Conservation (phyloP, 2,888 invertebrate genomes). For the Epistrophe grossulariae region DNA sequence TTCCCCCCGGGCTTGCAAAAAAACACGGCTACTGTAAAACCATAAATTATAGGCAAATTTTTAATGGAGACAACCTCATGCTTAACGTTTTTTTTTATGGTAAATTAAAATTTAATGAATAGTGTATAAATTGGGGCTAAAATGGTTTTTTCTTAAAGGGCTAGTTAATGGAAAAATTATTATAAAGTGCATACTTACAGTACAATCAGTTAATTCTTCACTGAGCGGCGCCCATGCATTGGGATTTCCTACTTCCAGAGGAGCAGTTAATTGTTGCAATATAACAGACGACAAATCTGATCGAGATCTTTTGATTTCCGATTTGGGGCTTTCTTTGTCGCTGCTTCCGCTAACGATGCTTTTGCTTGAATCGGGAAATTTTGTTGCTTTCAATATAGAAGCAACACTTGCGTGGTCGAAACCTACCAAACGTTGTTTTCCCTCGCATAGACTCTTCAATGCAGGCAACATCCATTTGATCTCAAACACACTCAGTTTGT, state of each 20-base stretch:
- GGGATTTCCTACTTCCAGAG: conserved; percentile 86
- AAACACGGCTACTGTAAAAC: too few relatives aligned
- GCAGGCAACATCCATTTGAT: conserved; percentile 88
- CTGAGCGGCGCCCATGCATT: conserved; percentile 84
- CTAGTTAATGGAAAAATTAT: background rate
- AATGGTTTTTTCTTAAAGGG: too few relatives aligned
- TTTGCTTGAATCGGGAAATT: conserved; percentile 86
- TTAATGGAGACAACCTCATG: too few relatives aligned
- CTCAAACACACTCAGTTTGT: conserved; percentile 83
- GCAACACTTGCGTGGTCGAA: conserved; percentile 91
- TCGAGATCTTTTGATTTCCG: conserved; percentile 86
- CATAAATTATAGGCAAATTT: too few relatives aligned
- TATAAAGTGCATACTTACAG: conserved; percentile 79
- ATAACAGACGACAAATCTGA: conserved; percentile 89
- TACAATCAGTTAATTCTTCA: conserved; percentile 84
- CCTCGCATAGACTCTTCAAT: conserved; percentile 89
- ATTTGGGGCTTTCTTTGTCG: conserved; percentile 86
- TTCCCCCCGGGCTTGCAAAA: too few relatives aligned
- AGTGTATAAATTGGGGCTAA: too few relatives aligned
- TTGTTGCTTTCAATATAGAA: conserved; percentile 90
- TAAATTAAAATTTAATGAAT: too few relatives aligned
- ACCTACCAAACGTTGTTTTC: conserved; percentile 84
- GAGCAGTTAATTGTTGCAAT: conserved; percentile 89
- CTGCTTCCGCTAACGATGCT: conserved; percentile 83
- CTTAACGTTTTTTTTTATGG: too few relatives aligned